These are phyloP conservation scores for Drosophila nebulosa DNA, from an alignment of 1,140 invertebrate species.

Conservation along the genomic window DNA sequence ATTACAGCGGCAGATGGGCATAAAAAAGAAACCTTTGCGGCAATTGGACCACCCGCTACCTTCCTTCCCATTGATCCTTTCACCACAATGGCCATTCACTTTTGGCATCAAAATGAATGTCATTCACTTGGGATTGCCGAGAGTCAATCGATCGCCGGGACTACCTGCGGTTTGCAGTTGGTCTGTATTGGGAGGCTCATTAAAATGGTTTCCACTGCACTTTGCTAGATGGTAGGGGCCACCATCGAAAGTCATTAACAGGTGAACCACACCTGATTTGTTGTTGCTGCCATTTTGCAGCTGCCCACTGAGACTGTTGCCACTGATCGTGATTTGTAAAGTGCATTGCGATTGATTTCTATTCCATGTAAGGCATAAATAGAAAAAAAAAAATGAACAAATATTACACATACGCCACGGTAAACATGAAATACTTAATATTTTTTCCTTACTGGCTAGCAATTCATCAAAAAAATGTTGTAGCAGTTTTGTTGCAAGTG, in stretches of 20 bases:
- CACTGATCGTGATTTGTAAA: constrained; percentile 62
- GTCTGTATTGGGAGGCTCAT: constrained; percentile 34
- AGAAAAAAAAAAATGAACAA: neutral
- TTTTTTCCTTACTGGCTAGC: constrained; percentile 19
- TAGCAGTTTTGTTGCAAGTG: neutral
- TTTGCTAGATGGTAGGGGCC: constrained; percentile 31
- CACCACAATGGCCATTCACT: constrained; percentile 51
- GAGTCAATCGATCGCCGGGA: constrained; percentile 35
- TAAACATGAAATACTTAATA: constrained; percentile 41
- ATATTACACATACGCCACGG: constrained; percentile 52
- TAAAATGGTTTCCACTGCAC: constrained; percentile 56
- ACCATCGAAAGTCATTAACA: constrained; percentile 70
- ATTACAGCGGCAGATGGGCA: constrained; percentile 19
- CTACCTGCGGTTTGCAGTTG: constrained; percentile 2
- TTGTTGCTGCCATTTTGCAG: constrained; percentile 33
- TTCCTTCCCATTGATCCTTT: constrained; percentile 30
- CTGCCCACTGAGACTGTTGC: constrained; percentile 24
- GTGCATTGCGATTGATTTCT: constrained; percentile 48
- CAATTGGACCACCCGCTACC: neutral
- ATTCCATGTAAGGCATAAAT: constrained; percentile 26
- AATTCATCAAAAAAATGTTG: constrained; percentile 42
- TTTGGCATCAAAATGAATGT: constrained; percentile 38
- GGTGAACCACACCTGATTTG: constrained; percentile 51
- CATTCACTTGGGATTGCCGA: constrained; percentile 41
- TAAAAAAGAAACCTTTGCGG: constrained; percentile 32